Evolutionary conservation across 2,888 invertebrate species (phyloP).

Genomic region (Drosophila anceps): DNA sequence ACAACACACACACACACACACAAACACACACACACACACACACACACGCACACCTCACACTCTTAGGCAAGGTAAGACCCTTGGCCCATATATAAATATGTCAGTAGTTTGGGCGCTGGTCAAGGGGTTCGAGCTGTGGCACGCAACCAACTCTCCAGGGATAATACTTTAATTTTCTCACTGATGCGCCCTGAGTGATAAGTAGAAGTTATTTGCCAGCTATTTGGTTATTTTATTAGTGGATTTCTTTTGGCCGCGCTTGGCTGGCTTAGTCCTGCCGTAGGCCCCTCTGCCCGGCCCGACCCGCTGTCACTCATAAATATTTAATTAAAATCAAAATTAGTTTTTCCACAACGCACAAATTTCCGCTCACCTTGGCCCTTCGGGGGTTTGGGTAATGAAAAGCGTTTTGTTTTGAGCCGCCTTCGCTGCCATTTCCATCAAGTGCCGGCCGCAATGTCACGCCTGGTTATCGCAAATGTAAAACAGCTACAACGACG

Average conservation of each 20-base stretch:
- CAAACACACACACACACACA: constrained; percentile 23
- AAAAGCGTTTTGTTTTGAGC: constrained; percentile 43
- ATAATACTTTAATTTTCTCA: constrained; percentile 82
- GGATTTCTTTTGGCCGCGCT: constrained; percentile 30
- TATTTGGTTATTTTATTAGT: constrained; percentile 78
- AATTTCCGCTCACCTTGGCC: constrained; percentile 29
- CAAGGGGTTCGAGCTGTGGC: constrained; percentile 57
- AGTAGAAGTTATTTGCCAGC: constrained; percentile 82
- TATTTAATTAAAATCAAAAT: constrained; percentile 81
- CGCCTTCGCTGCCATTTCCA: constrained; percentile 39
- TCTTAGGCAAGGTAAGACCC: constrained; percentile 38
- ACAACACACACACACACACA: constrained; percentile 33
- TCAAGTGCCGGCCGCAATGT: constrained; percentile 58
- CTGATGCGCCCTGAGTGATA: constrained; percentile 81
- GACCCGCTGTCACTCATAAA: constrained; percentile 53
- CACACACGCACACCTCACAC: constrained; percentile 31
- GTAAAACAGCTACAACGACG: constrained; percentile 49
- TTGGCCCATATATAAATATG: constrained; percentile 30
- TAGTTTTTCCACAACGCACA: constrained; percentile 56
- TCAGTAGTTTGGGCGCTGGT: constrained; percentile 40
- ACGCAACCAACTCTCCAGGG: constrained; percentile 75
- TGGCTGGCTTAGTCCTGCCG: constrained; percentile 23
- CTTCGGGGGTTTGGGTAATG: constrained; percentile 37
- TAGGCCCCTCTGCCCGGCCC: too few species aligned
- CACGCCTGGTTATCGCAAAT: constrained; percentile 57